Base-by-base conservation (phyloP, 1,140 invertebrate species). In the Cotesia typhae region DNA sequence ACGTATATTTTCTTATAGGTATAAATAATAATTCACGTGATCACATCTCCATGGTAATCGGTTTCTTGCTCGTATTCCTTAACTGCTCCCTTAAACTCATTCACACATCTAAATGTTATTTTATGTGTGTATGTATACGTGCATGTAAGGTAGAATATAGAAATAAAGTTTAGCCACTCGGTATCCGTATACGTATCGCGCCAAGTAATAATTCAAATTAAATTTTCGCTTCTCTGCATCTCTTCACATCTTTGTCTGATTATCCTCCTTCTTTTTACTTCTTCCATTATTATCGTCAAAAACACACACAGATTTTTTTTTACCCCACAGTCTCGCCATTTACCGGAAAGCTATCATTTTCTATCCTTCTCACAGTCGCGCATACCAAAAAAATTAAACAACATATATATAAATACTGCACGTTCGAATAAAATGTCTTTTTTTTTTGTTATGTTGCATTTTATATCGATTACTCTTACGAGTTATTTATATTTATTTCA, bases 131-230 rank as follows among this genome's bases (percentile, higher is more conserved):
- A 28, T 28, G 2, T 28, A 14, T 14, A 14, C 14, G 14, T 14
- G 14, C 14, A 14, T 14, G 14, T 14, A 14, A 14, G 14, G 14
- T 14, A 14, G 14, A 14, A 14, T 14, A 14, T 14, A 14, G 41
- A 41, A 41, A 41, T 41, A 3, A 41, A 41, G 41, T 41, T 5
- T 41, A 20, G 57, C 57, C 57, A 59, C 35, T 28, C 64, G 38
- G 20, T 28, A 61, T 63, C 28, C n/a, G 51, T 17, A 57, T 17
- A 37, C 68, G 61, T 57, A 63, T 63, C 28, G 35, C 60, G 10
- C 9, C 20, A 10, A 60, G 63, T 55, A 67, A 72, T 60, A 72
- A 72, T 72, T 72, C 63, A 72, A 67, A 72, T 72, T 67, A 67
- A 38, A 55, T 55, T 67, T 28, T 67, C 35, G 66, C 28, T n/a